Base-by-base conservation (phyloP, 2,888 invertebrate species). In the Melinaea marsaeus region DNA sequence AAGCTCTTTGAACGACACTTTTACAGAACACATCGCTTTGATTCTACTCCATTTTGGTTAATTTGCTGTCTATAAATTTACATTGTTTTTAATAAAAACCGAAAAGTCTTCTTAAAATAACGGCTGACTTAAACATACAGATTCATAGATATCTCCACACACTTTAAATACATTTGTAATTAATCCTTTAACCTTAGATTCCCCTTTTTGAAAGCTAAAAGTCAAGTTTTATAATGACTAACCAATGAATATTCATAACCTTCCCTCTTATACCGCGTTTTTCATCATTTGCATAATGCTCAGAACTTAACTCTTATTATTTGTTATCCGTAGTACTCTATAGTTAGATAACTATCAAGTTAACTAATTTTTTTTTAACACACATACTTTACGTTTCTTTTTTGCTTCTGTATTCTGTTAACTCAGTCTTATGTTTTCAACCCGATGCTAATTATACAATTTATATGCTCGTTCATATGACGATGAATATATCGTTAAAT, bases 161-260 rank as follows among this genome's bases (percentile, higher is more conserved):
- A 4, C 5, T 22, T 4, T 4, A n/a, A n/a, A n/a, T n/a, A 48
- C 0, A 4, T 4, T 37, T 37, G 7, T 37, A 37, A 48, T 48
- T 48, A 22, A 22, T 22, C 48, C 48, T 48, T 22, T 48, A 48
- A n/a, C 13, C 37, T 37, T 37, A 37, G 5, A 48, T 48, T 48
- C 13, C 48, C 48, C 13, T 11, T 48, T 48, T 48, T 48, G 48
- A 13, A n/a, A n/a, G 13, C n/a, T n/a, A 48, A 48, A 48, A 48
- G n/a, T 48, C n/a, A 48, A 48, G 48, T 48, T 48, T 13, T 48
- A 5, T 13, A 48, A 48, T 48, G 48, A 48, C 48, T 48, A 13
- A n/a, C 2, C 48, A 48, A 48, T 48, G n/a, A 48, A 48, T 48
- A 48, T 48, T 48, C 48, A 48, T 48, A 5, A n/a, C n/a, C 48